Conservation (phyloP, 1,140 invertebrate species). For the Listronotus bonariensis region DNA sequence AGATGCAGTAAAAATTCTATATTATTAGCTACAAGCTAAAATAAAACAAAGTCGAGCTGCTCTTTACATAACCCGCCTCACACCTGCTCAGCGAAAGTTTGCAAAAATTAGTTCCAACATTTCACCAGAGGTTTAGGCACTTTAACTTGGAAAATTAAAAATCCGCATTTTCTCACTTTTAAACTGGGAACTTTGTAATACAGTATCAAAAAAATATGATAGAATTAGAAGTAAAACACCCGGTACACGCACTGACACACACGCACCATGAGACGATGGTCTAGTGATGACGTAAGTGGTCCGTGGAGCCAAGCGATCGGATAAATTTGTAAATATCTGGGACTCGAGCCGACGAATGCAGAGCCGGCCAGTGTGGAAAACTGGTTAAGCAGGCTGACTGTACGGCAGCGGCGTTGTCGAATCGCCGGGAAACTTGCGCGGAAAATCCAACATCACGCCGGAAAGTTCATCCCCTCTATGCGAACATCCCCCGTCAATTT, state of each 20-base stretch:
- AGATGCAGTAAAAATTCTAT: slow-evolving; percentile 32
- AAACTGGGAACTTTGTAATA: slow-evolving; percentile 1
- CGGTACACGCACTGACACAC: slow-evolving; percentile 22
- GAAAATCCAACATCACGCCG: slow-evolving; percentile 24
- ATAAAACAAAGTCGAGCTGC: slow-evolving; percentile 13
- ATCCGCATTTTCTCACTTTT: slow-evolving; percentile 19
- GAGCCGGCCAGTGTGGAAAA: slow-evolving; percentile 30
- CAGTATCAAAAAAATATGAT: slow-evolving; percentile 4
- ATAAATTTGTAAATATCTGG: slow-evolving; percentile 42
- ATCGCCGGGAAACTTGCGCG: slow-evolving; percentile 34
- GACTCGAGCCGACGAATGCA: slow-evolving; percentile 36
- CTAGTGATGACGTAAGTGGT: slow-evolving; percentile 32
- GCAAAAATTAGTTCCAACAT: slow-evolving; percentile 27
- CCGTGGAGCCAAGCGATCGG: slow-evolving; percentile 36
- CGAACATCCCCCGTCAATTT: slow-evolving; percentile 12
- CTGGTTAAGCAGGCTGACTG: slow-evolving; percentile 28
- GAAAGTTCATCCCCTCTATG: slow-evolving; percentile 17
- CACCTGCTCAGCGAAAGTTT: background rate
- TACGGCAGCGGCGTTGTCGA: slow-evolving; percentile 29
- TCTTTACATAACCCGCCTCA: slow-evolving; percentile 33
- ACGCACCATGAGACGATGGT: slow-evolving; percentile 33
- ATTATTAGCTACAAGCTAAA: slow-evolving; percentile 24
- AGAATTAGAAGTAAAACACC: slow-evolving; percentile 17
- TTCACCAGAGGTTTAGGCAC: slow-evolving; percentile 8
- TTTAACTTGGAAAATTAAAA: slow-evolving; percentile 9